Percentiles rank a stretch among this genome's conserved stretches.
Evolutionary conservation across 2,113 vertebrate genomes (phyloP).

Genomic region (Pteronura brasiliensis): DNA sequence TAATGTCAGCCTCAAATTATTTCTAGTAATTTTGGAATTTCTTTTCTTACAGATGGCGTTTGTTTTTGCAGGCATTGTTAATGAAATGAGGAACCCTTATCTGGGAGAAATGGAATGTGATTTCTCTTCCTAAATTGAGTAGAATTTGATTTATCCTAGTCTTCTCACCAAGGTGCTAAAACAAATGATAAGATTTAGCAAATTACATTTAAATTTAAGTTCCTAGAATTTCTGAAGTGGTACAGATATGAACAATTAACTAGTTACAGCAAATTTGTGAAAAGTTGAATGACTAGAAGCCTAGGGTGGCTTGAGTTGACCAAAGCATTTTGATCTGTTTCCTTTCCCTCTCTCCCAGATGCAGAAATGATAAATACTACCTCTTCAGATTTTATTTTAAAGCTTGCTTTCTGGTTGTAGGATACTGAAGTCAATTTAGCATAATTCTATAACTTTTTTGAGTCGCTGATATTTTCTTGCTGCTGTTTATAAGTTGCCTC

Average conservation of each 20-base stretch:
- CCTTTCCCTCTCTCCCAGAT: background rate
- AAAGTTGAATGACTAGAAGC: background rate
- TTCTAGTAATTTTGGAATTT: constrained; percentile 37
- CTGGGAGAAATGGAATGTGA: constrained; percentile 9
- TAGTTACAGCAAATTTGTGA: background rate
- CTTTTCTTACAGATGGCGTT: background rate
- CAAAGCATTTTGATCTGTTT: background rate
- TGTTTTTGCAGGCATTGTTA: constrained; percentile 1
- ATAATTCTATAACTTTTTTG: background rate
- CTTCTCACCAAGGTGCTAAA: background rate
- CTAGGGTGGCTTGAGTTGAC: background rate
- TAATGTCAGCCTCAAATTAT: constrained; percentile 17
- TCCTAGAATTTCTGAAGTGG: background rate
- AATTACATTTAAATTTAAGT: constrained; percentile 4
- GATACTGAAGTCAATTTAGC: background rate
- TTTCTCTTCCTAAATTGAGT: constrained; percentile 54
- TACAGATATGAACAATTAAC: background rate
- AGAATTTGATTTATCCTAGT: constrained; percentile 20
- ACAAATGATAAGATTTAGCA: background rate
- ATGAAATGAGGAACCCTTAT: constrained; percentile 15
- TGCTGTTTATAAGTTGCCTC: background rate
- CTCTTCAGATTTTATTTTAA: background rate
- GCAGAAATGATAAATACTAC: background rate
- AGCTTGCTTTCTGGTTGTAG: background rate
- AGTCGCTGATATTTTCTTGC: background rate